Evolutionary conservation across 2,888 invertebrate species (phyloP).

Genomic region (Diarsia dahlii): DNA sequence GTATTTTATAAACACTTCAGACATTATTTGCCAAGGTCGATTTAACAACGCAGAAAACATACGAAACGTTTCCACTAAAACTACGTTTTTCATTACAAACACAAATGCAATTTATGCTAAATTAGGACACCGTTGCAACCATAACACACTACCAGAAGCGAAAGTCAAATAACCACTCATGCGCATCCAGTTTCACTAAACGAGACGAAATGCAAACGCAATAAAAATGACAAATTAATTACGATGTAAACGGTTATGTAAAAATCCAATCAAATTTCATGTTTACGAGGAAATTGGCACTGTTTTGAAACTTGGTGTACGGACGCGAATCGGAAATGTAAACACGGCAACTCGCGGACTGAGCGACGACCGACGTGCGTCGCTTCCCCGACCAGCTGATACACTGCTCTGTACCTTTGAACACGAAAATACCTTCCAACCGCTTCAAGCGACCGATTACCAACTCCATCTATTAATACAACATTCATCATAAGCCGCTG

Average conservation of each 20-base stretch:
- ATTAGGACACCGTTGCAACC: constrained; percentile 67
- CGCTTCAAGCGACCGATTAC: constrained; percentile 72
- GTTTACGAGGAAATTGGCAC: constrained; percentile 57
- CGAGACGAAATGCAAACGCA: constrained; percentile 60
- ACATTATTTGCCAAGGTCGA: constrained; percentile 72
- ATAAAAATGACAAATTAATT: constrained; percentile 57
- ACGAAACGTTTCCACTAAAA: constrained; percentile 59
- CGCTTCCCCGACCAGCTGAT: constrained; percentile 79
- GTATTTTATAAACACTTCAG: constrained; percentile 72
- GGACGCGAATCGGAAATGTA: constrained; percentile 62
- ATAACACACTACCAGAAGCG: constrained; percentile 74
- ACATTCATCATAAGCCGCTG: constrained; percentile 58
- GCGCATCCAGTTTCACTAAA: constrained; percentile 82
- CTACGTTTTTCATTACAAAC: constrained; percentile 36
- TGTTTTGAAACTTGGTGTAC: constrained; percentile 57
- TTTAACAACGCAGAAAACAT: constrained; percentile 40
- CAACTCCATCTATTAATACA: constrained; percentile 53
- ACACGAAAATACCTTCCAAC: constrained; percentile 71
- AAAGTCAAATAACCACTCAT: constrained; percentile 84
- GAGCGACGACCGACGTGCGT: constrained; percentile 75
- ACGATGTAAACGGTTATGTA: constrained; percentile 46
- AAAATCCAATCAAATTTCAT: constrained; percentile 44
- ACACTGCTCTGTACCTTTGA: constrained; percentile 76
- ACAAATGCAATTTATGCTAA: constrained; percentile 55
- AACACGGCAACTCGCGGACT: constrained; percentile 77